Evolutionary conservation across 2,113 vertebrate species (phyloP).

Genomic region (Opisthocomus hoazin): DNA sequence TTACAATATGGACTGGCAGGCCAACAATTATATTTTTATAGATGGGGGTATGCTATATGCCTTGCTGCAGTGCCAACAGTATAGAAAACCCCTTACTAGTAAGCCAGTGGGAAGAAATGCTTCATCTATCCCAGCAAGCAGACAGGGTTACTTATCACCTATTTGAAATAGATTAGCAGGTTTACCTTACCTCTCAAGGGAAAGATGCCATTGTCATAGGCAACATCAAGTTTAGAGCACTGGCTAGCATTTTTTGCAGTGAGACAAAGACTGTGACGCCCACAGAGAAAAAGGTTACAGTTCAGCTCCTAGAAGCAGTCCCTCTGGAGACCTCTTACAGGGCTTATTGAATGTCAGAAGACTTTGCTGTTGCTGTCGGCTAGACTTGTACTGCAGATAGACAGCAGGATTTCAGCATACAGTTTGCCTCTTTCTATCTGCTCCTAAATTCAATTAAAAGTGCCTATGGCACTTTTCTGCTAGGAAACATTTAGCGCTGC

Average conservation of each 20-base stretch:
- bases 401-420: background rate
- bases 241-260: background rate
- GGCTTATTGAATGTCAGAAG: background rate
- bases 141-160: background rate
- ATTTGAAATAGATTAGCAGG: background rate
- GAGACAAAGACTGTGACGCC: background rate
- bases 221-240: background rate
- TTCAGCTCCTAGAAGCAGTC: background rate
- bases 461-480: conserved; percentile 32
- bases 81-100: background rate
- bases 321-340: background rate
- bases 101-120: background rate
- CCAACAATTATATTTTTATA: background rate
- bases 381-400: background rate
- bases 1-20: background rate
- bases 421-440: conserved; percentile 11
- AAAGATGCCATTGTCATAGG: background rate
- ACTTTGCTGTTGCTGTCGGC: background rate
- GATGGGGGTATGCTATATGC: fast-evolving
- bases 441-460: conserved; percentile 34
- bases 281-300: background rate
- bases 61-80: background rate
- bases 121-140: background rate
- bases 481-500: conserved; percentile 43
- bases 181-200: conserved; percentile 4